Conservation (phyloP, 2,113 vertebrate genomes). For the Sprattus sprattus region DNA sequence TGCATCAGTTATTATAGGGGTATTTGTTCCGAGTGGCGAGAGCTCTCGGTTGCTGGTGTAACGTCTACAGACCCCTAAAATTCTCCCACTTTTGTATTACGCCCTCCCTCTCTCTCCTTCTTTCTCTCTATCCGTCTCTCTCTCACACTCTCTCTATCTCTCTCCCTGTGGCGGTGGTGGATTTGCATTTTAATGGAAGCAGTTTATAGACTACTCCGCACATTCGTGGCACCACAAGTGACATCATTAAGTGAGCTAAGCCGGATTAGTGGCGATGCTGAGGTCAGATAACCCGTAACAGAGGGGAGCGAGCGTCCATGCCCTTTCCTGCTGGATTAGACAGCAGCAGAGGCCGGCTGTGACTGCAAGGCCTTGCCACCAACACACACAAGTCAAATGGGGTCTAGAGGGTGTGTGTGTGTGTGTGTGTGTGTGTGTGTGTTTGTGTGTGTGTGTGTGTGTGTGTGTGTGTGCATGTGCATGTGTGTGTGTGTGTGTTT, state of each 20-base stretch:
- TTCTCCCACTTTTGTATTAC: conserved; percentile 88
- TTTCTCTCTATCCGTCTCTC: conserved; percentile 77
- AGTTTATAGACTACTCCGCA: conserved; percentile 97
- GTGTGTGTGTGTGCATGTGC: not conserved
- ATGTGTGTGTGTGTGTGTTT: not conserved
- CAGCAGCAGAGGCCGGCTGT: not conserved
- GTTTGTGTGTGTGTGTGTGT: not conserved
- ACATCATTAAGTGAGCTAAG: conserved; percentile 99
- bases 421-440: not conserved
- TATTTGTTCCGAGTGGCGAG: conserved; percentile 73
- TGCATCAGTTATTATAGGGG: conserved; percentile 88
- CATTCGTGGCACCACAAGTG: conserved; percentile 95
- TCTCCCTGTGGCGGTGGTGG: conserved; percentile 67
- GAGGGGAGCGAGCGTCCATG: conserved; percentile 52
- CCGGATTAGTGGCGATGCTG: conserved; percentile 97
- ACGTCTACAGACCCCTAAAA: conserved; percentile 63
- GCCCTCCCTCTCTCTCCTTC: conserved; percentile 72
- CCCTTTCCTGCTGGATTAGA: conserved; percentile 88
- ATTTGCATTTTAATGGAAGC: conserved; percentile 99
- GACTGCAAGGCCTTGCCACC: conserved; percentile 22
- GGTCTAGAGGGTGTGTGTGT: not conserved
- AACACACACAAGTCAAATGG: not conserved
- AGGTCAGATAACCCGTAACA: conserved; percentile 95
- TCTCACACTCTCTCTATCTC: conserved; percentile 13
- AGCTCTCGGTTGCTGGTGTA: conserved; percentile 33